A percentile compares a stretch with the other conserved stretches of the same genome.
Evolutionary conservation across 2,797 vertebrate genomes (phyloP).

Genomic region (Hippocampus kuda): DNA sequence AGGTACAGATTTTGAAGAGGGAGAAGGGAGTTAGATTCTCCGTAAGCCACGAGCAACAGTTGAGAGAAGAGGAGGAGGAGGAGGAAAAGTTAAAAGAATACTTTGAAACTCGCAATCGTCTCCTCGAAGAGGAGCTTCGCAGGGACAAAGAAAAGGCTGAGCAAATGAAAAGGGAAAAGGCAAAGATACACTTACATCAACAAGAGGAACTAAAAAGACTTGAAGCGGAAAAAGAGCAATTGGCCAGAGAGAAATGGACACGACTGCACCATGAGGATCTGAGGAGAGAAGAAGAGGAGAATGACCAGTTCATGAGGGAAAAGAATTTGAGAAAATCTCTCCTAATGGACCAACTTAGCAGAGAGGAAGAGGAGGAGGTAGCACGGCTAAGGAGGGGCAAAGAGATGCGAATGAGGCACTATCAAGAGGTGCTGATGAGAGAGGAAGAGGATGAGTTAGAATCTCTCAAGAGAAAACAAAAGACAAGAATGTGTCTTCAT

Average conservation of each 20-base stretch:
- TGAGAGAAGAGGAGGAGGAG: not conserved
- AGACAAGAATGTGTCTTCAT: not conserved
- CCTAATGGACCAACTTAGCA: not conserved
- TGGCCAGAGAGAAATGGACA: not conserved
- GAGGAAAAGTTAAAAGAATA: not conserved
- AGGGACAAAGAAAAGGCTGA: conserved; percentile 41
- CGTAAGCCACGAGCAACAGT: not conserved
- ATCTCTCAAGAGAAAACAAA: not conserved
- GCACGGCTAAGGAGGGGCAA: not conserved
- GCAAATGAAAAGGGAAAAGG: conserved; percentile 24
- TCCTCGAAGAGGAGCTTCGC: not conserved
- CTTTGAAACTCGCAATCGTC: not conserved
- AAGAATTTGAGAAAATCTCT: conserved; percentile 41
- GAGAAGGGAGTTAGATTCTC: not conserved
- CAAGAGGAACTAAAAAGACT: conserved; percentile 19
- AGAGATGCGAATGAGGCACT: not conserved
- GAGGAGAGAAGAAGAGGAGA: not conserved
- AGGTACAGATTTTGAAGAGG: not conserved
- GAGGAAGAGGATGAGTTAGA: conserved; percentile 17
- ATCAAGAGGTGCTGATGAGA: conserved; percentile 42
- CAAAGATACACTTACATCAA: not conserved
- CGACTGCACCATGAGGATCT: not conserved
- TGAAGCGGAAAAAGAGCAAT: conserved; percentile 35
- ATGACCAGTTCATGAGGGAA: not conserved
- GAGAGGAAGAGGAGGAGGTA: not conserved